A percentile compares a stretch with the other conserved stretches of the same genome.
Conservation (phyloP, 2,888 invertebrate species). For the Drosophila setosimentum region DNA sequence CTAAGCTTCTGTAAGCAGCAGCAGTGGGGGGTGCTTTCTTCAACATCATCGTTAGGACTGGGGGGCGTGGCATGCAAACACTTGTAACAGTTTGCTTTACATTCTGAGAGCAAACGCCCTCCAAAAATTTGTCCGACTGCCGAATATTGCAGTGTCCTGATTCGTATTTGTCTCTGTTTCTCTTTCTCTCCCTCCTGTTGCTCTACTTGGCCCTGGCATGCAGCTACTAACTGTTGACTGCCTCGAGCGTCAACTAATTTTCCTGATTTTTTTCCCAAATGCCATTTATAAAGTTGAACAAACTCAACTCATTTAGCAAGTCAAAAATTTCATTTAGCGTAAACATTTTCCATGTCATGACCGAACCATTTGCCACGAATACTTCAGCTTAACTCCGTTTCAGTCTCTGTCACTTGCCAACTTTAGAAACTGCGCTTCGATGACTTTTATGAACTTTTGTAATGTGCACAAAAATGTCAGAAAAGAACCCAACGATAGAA, state of each 20-base stretch:
- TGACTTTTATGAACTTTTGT: constrained; percentile 70
- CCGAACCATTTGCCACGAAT: constrained; percentile 18
- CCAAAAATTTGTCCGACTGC: constrained; percentile 20
- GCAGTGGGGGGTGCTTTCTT: constrained; percentile 11
- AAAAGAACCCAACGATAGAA: constrained; percentile 25
- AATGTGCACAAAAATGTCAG: constrained; percentile 38
- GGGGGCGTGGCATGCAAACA: constrained; percentile 56
- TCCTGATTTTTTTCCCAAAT: constrained; percentile 42
- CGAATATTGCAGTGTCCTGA: constrained; percentile 39
- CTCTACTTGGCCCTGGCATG: constrained; percentile 17
- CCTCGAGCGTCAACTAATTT: constrained; percentile 55
- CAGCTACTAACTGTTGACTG: constrained; percentile 55
- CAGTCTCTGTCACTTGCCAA: constrained; percentile 19
- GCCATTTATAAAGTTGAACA: constrained; percentile 59
- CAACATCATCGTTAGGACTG: background rate
- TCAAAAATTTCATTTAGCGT: constrained; percentile 73
- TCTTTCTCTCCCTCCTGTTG: background rate
- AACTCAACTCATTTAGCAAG: constrained; percentile 69
- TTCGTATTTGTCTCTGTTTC: constrained; percentile 27
- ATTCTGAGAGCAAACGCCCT: constrained; percentile 45
- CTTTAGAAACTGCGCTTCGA: constrained; percentile 57
- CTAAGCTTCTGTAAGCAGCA: constrained; percentile 67
- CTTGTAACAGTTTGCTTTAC: constrained; percentile 73
- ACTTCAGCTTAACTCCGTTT: constrained; percentile 10
- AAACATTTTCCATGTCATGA: constrained; percentile 55